A percentile compares a stretch with the other conserved stretches of the same genome.
These are phyloP conservation scores for Cancer borealis DNA, from an alignment of 2,888 invertebrate species.

Conservation along the genomic window DNA sequence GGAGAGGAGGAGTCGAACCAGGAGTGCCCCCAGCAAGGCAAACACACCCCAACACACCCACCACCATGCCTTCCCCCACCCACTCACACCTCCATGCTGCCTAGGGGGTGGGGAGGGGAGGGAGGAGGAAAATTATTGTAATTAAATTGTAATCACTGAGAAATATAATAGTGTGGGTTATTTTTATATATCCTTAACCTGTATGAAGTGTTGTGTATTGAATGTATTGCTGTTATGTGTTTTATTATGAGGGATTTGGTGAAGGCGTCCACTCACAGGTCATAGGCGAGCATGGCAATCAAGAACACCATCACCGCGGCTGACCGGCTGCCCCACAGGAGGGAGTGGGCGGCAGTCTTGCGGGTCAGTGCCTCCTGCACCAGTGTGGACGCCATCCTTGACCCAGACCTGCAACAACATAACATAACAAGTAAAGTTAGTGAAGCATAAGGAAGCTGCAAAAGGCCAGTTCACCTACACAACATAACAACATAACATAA, in stretches of 20 bases:
- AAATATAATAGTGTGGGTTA: not conserved
- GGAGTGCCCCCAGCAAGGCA: not conserved
- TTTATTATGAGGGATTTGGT: not conserved
- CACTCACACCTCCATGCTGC: slow-evolving; percentile 41
- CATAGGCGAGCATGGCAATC: slow-evolving; percentile 55
- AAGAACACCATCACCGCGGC: slow-evolving; percentile 44
- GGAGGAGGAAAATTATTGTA: not conserved
- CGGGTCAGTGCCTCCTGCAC: slow-evolving; percentile 63
- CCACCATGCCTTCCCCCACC: slow-evolving; percentile 60
- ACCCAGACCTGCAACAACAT: not conserved
- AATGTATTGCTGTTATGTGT: not conserved
- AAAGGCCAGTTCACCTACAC: no score
- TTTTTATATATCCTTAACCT: no score
- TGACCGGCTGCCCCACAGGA: slow-evolving; percentile 49
- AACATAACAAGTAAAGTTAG: no score
- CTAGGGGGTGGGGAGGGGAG: not conserved
- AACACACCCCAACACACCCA: slow-evolving; percentile 45
- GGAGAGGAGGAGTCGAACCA: slow-evolving; percentile 49
- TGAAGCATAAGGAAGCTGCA: no score
- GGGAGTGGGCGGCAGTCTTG: slow-evolving; percentile 61
- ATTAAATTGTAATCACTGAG: no score
- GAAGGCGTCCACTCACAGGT: slow-evolving; percentile 53
- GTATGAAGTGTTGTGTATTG: no score
- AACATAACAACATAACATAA: no score
- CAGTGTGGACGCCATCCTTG: slow-evolving; percentile 56